These are phyloP conservation scores for Hypanus sabinus DNA, from an alignment of 2,113 vertebrate genomes.

Conservation along the genomic window DNA sequence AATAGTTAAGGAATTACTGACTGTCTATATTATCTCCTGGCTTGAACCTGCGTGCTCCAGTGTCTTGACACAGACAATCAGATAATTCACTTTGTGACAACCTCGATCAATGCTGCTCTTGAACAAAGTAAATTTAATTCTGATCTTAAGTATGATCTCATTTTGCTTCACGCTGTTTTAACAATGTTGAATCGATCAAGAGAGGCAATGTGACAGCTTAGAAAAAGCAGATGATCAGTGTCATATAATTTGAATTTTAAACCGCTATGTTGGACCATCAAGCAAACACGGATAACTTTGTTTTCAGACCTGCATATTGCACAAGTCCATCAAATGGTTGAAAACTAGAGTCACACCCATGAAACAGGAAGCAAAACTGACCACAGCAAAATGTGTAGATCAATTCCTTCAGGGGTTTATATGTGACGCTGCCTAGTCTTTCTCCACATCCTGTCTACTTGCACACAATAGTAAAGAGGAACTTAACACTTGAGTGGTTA, in stretches of 20 bases:
- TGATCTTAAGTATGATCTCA: not conserved
- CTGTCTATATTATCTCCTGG: not conserved
- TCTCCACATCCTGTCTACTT: constrained; percentile 15
- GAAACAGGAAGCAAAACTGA: constrained; percentile 34
- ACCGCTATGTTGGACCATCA: not conserved
- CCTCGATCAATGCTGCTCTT: not conserved
- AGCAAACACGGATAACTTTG: not conserved
- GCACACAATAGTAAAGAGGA: constrained; percentile 22
- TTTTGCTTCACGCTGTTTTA: not conserved
- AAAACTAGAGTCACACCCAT: constrained; percentile 24
- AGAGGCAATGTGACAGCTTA: not conserved
- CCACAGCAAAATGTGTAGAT: constrained; percentile 8
- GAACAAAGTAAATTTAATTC: not conserved
- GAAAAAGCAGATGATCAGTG: not conserved
- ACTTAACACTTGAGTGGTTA: not conserved
- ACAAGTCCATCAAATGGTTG: not conserved
- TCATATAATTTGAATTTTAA: not conserved
- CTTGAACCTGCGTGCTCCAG: not conserved
- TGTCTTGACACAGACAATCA: not conserved
- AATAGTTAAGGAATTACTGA: not conserved
- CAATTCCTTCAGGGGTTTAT: constrained; percentile 20
- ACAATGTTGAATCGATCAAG: not conserved
- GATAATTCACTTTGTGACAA: not conserved
- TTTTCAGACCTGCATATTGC: not conserved
- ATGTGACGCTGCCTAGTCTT: not conserved